These are phyloP conservation scores for Carapus acus DNA, from an alignment of 2,797 vertebrate species.

Conservation along the genomic window DNA sequence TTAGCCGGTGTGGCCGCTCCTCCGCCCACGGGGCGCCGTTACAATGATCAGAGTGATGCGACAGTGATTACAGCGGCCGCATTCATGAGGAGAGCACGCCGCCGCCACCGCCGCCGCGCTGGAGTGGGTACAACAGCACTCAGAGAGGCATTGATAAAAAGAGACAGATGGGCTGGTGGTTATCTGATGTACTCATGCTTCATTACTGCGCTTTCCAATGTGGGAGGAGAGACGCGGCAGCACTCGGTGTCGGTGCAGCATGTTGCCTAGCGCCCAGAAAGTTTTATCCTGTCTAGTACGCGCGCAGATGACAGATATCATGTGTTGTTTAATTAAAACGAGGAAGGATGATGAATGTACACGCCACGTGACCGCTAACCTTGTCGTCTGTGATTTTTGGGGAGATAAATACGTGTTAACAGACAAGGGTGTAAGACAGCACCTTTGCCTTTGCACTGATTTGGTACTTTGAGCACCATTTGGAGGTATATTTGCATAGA, in stretches of 20 bases:
- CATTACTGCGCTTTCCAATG: not conserved
- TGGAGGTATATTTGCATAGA: no score
- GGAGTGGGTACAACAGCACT: not conserved
- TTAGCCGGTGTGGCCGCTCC: conserved; percentile 54
- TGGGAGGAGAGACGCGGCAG: not conserved
- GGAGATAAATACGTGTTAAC: no score
- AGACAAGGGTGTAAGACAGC: no score
- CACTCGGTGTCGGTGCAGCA: not conserved
- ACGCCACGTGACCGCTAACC: no score
- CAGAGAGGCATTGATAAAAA: not conserved
- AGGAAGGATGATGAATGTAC: conserved; percentile 15
- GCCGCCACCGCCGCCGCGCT: not conserved
- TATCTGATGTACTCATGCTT: not conserved
- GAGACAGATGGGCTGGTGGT: not conserved
- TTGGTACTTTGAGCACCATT: no score
- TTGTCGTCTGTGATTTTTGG: no score
- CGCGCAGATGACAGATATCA: conserved; percentile 14
- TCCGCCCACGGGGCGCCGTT: conserved; percentile 22
- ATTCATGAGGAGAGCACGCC: not conserved
- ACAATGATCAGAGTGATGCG: conserved; percentile 36
- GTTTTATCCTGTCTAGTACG: not conserved
- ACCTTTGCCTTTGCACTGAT: no score
- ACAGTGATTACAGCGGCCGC: conserved; percentile 33
- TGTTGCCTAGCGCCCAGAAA: conserved; percentile 8
- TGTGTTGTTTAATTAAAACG: conserved; percentile 30